Evolutionary conservation across 2,888 invertebrate species (phyloP).

Genomic region (Blastobasis adustella): DNA sequence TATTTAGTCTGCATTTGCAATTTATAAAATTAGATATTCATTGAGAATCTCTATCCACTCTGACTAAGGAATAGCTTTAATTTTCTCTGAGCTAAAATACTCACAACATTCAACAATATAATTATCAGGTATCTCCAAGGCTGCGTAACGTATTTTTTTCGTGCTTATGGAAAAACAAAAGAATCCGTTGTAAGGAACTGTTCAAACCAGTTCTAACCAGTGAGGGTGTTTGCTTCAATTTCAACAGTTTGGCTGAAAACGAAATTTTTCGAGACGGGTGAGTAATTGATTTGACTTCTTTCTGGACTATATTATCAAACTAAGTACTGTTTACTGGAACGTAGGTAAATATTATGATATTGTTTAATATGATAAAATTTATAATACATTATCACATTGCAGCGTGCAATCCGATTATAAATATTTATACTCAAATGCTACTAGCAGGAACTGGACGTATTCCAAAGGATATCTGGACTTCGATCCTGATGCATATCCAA

Average conservation of each 20-base stretch:
- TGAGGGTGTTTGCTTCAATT: conserved; percentile 36
- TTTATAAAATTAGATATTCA: too few relatives aligned
- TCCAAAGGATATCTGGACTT: conserved; percentile 22
- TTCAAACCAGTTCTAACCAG: conserved; percentile 27
- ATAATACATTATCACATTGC: conserved; percentile 4
- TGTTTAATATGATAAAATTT: too few relatives aligned
- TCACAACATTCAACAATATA: too few relatives aligned
- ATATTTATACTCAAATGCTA: conserved; percentile 16
- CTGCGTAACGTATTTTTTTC: conserved; percentile 9
- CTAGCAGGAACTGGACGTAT: conserved; percentile 23
- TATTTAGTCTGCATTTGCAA: too few relatives aligned
- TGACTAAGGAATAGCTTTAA: too few relatives aligned
- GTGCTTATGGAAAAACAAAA: conserved; percentile 7
- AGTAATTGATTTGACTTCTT: conserved; percentile 4
- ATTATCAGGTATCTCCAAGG: conserved; percentile 15
- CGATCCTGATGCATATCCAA: conserved; percentile 21
- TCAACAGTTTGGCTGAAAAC: conserved; percentile 27
- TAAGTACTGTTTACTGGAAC: too few relatives aligned
- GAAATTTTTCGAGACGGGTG: conserved; percentile 27
- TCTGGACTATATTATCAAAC: too few relatives aligned
- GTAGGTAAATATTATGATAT: too few relatives aligned
- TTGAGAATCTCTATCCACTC: too few relatives aligned
- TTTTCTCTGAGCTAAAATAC: too few relatives aligned
- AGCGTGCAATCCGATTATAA: conserved; percentile 25
- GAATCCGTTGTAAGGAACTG: background rate